Evolutionary conservation across 2,797 vertebrate genomes (phyloP), one percentile per base, ranked within the genome.

Genomic region (Takifugu ocellatus): DNA sequence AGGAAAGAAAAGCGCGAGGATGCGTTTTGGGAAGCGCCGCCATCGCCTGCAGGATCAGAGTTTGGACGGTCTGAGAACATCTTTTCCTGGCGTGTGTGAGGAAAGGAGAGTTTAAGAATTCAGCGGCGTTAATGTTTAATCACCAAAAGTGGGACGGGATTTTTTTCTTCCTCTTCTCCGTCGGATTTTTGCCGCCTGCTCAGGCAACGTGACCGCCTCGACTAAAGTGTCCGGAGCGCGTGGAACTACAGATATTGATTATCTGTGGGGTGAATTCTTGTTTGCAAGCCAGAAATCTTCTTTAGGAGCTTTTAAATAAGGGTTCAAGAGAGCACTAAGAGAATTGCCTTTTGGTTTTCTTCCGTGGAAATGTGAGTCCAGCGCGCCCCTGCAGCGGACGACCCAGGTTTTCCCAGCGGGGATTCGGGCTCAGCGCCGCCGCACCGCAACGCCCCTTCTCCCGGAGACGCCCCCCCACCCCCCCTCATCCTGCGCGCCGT

Each of bases 341-440:
- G 29, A 49, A 70, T 63, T 58, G 16, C n/a, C 8, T 5, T 59
- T 63, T 60, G n/a, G 43, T 61, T 61, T 31, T 33, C 25, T 24
- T 51, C 2, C 29, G 68, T 66, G 68, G 75, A 83, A 48, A 86
- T 85, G 86, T 84, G 84, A 84, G 62, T 77, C 79, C 60, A 61
- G 68, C 54, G 80, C 79, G 80, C 75, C 78, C 70, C 72, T 39
- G 36, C 36, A 39, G 36, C 36, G 36, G 27, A 29, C 36, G 10
- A 39, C 1, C 36, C 44, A n/a, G n/a, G 17, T 74, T 55, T 52
- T 59, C 67, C 52, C 59, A 26, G 9, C 62, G 64, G 68, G 67
- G 50, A 70, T 59, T 44, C 55, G 33, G 64, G 66, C 49, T 82
- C 66, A 60, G 70, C 62, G 46, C 69, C 60, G 69, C 78, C 76